phyloP scores from a whole-genome alignment of 2,888 invertebrate species.

The Hirtodrosophila alboralis region DNA sequence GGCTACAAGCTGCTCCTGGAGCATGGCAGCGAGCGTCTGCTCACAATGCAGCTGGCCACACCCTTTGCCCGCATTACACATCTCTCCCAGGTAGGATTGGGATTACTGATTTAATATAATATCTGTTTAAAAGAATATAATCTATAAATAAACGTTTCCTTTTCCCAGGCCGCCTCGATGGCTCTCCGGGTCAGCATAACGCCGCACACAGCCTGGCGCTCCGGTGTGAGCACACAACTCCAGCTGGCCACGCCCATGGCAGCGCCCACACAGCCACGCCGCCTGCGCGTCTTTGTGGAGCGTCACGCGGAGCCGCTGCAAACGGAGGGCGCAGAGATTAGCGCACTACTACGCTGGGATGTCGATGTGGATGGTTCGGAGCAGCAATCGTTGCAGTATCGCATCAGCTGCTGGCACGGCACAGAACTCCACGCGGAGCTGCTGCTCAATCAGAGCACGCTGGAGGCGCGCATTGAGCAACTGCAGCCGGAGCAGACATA shows the following conservation, averaged over 20 bases:
- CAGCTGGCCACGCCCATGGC: constrained; percentile 91
- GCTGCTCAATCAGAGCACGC: constrained; percentile 64
- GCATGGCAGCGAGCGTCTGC: constrained; percentile 33
- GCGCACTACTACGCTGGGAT: constrained; percentile 92
- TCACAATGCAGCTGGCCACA: constrained; percentile 61
- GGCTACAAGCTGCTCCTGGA: constrained; percentile 86
- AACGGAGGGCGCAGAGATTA: constrained; percentile 79
- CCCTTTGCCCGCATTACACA: constrained; percentile 84
- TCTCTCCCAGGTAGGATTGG: constrained; percentile 87
- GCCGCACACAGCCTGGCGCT: constrained; percentile 94
- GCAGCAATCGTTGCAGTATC: constrained; percentile 86
- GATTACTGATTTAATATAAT: no score
- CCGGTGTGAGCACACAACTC: constrained; percentile 87
- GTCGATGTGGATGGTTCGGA: constrained; percentile 85
- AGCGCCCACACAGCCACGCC: constrained; percentile 90
- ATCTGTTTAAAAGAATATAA: no score
- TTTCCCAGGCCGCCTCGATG: no score
- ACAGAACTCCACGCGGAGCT: constrained; percentile 69
- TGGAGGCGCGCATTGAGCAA: constrained; percentile 85
- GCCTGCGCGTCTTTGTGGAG: constrained; percentile 90
- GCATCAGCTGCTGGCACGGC: constrained; percentile 87
- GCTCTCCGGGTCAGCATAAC: constrained; percentile 90
- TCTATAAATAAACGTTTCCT: no score
- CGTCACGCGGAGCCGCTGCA: constrained; percentile 83
- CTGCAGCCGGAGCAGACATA: constrained; percentile 87